Evolutionary conservation across 2,888 invertebrate genomes (phyloP).

Genomic region (Cremastinae sp.): DNA sequence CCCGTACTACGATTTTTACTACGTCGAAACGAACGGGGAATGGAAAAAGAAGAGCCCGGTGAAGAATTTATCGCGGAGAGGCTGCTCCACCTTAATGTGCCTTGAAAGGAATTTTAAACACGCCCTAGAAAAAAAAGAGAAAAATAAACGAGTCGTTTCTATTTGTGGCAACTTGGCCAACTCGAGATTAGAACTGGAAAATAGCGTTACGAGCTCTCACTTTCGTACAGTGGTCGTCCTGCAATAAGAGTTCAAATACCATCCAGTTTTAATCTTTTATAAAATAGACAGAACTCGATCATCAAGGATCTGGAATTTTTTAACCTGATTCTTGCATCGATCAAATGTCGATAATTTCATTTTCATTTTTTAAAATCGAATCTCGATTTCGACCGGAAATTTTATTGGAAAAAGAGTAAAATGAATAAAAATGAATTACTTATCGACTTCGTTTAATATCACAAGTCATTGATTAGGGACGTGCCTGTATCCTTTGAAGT

Average conservation of each 20-base stretch:
- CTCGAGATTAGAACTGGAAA: conserved; percentile 44
- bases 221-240: conserved; percentile 35
- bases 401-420: too few species aligned
- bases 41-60: neutral
- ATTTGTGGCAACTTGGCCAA: conserved; percentile 45
- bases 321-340: too few species aligned
- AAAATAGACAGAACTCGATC: too few species aligned
- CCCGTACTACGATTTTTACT: conserved; percentile 12
- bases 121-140: conserved; percentile 21
- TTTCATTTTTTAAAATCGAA: too few species aligned
- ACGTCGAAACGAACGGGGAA: conserved; percentile 19
- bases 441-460: neutral
- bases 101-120: conserved; percentile 43
- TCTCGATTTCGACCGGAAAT: too few species aligned
- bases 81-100: conserved; percentile 16
- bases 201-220: conserved; percentile 51
- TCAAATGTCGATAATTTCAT: too few species aligned
- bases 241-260: conserved; percentile 21
- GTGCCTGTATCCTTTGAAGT: conserved; percentile 25
- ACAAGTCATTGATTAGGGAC: conserved; percentile 43
- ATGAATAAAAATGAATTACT: too few species aligned
- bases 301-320: too few species aligned
- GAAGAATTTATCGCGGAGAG: conserved; percentile 2
- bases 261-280: neutral
- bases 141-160: conserved; percentile 21